Base-by-base conservation (phyloP, 2,888 invertebrate genomes). In the Osedax fenrisi region DNA sequence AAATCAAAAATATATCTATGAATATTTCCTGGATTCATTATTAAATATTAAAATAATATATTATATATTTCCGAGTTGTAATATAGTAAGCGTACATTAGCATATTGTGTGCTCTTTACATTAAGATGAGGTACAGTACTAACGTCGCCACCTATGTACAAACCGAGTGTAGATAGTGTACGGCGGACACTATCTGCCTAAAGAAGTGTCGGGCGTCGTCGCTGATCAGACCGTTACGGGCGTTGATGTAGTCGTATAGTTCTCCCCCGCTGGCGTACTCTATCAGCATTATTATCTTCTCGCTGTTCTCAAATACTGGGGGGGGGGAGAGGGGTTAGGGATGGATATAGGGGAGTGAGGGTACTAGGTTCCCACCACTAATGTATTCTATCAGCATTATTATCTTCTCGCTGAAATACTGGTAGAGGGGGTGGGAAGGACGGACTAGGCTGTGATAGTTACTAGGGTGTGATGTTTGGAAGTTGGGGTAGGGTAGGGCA, bases 351-450 rank as follows among this genome's bases (percentile, higher is more conserved):
- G 56, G 56, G 56, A 13, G 56, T 56, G 56, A 13, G n/a, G n/a
- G n/a, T n/a, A n/a, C n/a, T 27, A 98, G 87, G 86, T 98, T 97
- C 76, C 98, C 97, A 76, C 97, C 97, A 76, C 92, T 92, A 78
- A 97, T 97, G 86, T 95, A 97, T 86, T 98, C 97, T 96, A 98
- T 96, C 27, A 98, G 96, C 79, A 98, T 88, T 80, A 98, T 95
- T 90, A 98, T 97, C 87, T 96, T 95, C 86, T 98, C 97, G 82
- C 92, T 90, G 87, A 87, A 98, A 98, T 81, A 98, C 97, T 94
- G 87, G 5, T 5, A 17, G 5, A 41, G 17, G 41, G 10, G 17
- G n/a, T 17, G 21, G 2, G 10, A 27, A 10, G 21, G 26, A 24
- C 3, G 67, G 2, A 2, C n/a, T n/a, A n/a, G n/a, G n/a, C n/a